Conservation (phyloP, 2,113 vertebrate genomes). For the Platysternon megacephalum region DNA sequence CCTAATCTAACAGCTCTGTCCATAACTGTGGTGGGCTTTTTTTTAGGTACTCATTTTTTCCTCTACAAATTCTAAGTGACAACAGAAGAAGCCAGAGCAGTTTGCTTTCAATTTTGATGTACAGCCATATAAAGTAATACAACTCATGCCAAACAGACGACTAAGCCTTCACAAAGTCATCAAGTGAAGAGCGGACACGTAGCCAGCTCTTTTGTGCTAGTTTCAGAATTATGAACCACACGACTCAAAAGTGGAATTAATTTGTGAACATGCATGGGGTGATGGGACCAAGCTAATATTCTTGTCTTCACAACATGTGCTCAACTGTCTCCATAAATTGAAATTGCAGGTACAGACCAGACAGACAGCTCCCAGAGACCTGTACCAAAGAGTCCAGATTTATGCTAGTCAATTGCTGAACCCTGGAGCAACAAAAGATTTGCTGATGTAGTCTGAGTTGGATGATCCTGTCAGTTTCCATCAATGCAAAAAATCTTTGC, state of each 20-base stretch:
- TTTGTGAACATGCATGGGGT: not conserved
- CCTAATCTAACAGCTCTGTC: not conserved
- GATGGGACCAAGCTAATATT: not conserved
- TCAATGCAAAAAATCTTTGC: not conserved
- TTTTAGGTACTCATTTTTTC: conserved; percentile 9
- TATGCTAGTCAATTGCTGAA: conserved; percentile 16
- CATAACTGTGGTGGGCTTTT: not conserved
- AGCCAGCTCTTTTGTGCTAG: not conserved
- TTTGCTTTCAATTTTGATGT: conserved; percentile 2
- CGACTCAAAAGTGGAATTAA: not conserved
- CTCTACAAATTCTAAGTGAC: conserved; percentile 5
- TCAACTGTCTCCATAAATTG: conserved; percentile 22
- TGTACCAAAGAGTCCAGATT: conserved; percentile 39
- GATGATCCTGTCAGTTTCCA: conserved; percentile 38
- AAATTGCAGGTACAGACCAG: not conserved
- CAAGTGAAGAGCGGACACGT: not conserved
- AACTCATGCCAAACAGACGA: not conserved
- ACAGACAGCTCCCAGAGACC: not conserved
- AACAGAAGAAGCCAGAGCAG: not conserved
- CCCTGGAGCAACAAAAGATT: conserved; percentile 32
- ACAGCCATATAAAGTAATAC: not conserved
- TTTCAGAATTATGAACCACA: not conserved
- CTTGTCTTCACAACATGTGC: not conserved
- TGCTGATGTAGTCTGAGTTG: conserved; percentile 20
- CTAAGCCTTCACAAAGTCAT: not conserved